Conservation (phyloP, 2,113 vertebrate species). For the Equus quagga region DNA sequence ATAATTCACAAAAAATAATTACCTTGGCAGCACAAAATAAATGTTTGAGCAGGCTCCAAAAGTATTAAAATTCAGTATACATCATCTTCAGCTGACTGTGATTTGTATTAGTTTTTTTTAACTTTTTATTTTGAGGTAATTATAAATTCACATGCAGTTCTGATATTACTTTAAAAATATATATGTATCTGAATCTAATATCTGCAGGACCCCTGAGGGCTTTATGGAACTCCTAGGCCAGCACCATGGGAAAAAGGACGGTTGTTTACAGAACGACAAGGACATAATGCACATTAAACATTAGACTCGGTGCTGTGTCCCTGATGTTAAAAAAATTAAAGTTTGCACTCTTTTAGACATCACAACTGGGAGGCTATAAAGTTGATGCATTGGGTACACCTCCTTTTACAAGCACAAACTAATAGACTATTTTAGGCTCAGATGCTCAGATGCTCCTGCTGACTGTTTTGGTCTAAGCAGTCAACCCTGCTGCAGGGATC, state of each 20-base stretch:
- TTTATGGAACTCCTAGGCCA: neutral
- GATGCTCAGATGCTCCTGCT: neutral
- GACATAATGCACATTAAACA: neutral
- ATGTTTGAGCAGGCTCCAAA: neutral
- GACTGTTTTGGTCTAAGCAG: neutral
- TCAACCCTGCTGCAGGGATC: neutral
- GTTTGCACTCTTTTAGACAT: neutral
- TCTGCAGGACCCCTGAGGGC: neutral
- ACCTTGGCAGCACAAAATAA: conserved; percentile 16
- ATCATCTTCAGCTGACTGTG: neutral
- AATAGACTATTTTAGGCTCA: neutral
- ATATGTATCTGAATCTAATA: neutral
- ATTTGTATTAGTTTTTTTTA: neutral
- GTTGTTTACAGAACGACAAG: neutral
- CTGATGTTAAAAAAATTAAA: neutral
- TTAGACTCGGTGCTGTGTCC: neutral
- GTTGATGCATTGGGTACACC: neutral
- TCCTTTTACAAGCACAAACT: neutral
- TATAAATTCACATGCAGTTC: neutral
- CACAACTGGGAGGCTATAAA: neutral
- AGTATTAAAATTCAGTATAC: neutral
- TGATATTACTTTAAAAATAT: neutral
- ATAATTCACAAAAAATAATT: neutral
- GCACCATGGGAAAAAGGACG: neutral
- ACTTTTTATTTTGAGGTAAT: conserved; percentile 34